A percentile compares a stretch with the other conserved stretches of the same genome.
Conservation (phyloP, 2,888 invertebrate genomes). For the Bursaphelenchus okinawaensis region DNA sequence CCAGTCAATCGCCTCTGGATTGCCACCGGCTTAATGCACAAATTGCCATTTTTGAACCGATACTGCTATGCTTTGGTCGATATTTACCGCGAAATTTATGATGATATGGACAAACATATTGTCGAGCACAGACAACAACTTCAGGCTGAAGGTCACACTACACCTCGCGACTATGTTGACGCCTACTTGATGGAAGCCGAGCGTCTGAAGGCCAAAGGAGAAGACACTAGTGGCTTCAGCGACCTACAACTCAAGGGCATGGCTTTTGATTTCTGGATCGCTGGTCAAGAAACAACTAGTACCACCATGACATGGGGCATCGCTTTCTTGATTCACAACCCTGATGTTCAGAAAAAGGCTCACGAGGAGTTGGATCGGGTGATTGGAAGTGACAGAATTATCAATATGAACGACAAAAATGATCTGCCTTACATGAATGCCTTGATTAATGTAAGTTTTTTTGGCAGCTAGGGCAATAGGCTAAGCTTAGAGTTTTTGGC, state of each 20-base stretch:
- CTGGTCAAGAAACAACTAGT: constrained; percentile 14
- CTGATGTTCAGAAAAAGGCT: constrained; percentile 21
- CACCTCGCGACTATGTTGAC: constrained; percentile 15
- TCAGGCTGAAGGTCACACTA: not conserved
- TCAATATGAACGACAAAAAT: constrained; percentile 25
- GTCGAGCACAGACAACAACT: not conserved
- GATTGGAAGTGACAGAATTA: constrained; percentile 24
- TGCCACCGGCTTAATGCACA: not conserved
- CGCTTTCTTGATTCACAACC: constrained; percentile 11
- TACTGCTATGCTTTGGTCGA: not conserved
- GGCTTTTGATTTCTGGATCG: constrained; percentile 3
- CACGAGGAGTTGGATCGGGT: constrained; percentile 31
- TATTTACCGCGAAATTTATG: constrained; percentile 1
- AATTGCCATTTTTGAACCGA: not conserved
- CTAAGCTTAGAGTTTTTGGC: no score
- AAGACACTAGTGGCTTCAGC: constrained; percentile 4
- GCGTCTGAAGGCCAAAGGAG: not conserved
- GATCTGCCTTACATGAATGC: constrained; percentile 26
- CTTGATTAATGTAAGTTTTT: constrained; percentile 6
- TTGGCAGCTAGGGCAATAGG: no score
- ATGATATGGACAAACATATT: constrained; percentile 13
- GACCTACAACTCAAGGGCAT: constrained; percentile 12
- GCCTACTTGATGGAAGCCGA: constrained; percentile 8
- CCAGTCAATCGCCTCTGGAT: no score
- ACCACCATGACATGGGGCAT: constrained; percentile 6